Evolutionary conservation across 2,888 invertebrate species (phyloP), one percentile per base, ranked within the genome.

Genomic region (Idaea aversata): DNA sequence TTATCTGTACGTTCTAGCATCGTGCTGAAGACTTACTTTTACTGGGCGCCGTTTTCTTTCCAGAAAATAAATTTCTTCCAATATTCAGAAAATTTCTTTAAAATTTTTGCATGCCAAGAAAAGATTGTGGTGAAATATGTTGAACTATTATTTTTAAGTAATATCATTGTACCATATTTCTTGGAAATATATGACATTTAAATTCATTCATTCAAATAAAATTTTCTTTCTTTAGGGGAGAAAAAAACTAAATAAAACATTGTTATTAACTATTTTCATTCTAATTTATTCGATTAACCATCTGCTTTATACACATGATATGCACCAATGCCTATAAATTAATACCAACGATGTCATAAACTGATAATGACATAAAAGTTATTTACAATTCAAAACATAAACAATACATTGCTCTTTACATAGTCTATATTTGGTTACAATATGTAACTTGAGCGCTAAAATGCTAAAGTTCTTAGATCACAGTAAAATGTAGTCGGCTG

Each of bases 231-330:
- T n/a, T n/a, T n/a, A n/a, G n/a, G n/a, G 59, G 59, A 62, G 7
- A 7, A 60, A 65, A 65, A 35, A 15, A 38, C 59, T 5, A 81
- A 88, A 88, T 87, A 67, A 90, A 90, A 90, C 83, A 81, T 79
- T 78, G 67, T 70, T 75, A 61, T 88, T 77, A 86, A 85, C 85
- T 88, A 85, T 87, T 88, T 88, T 86, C 80, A 69, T 88, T 92
- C 92, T 92, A 93, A 90, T 93, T 93, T 92, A 92, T 91, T 93
- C 87, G 92, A 91, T 88, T 93, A 91, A 88, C 90, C 92, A 89
- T 91, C 91, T 90, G 92, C 86, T 87, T 91, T 92, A 92, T 91
- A 91, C 92, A 93, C 93, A 91, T 93, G 93, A 93, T 93, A 93
- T 93, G 93, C 93, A 92, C 92, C 93, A 92, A 92, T 92, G 92